Conservation (phyloP, 2,797 vertebrate genomes). For the Hydrophis major region DNA sequence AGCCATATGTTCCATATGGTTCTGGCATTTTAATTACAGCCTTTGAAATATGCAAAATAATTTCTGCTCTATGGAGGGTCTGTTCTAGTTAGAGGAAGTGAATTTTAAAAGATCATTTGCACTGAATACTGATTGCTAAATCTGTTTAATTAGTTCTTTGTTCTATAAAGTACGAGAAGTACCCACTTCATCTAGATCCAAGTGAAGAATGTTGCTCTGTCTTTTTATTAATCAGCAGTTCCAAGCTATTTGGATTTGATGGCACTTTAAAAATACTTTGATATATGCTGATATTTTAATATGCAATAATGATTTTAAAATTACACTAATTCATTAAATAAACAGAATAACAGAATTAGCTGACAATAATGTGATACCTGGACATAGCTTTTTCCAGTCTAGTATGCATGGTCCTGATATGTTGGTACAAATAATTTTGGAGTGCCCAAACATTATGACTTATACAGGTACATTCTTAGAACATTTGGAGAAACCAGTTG, state of each 20-base stretch:
- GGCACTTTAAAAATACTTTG: not conserved
- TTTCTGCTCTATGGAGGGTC: slow-evolving; percentile 18
- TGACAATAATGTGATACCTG: not conserved
- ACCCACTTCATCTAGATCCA: slow-evolving; percentile 13
- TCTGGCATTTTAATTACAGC: slow-evolving; percentile 17
- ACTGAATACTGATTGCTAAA: not conserved
- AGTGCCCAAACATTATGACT: not conserved
- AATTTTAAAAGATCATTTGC: not conserved
- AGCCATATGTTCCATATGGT: slow-evolving; percentile 25
- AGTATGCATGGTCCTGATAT: not conserved
- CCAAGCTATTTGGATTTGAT: not conserved
- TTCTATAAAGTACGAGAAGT: slow-evolving; percentile 6
- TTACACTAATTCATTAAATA: not conserved
- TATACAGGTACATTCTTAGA: not conserved
- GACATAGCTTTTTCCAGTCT: not conserved
- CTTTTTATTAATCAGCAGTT: not conserved
- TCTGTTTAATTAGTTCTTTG: not conserved
- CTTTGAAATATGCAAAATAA: slow-evolving; percentile 38
- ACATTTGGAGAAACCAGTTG: not conserved
- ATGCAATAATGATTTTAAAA: not conserved
- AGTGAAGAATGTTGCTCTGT: not conserved
- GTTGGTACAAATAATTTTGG: not conserved
- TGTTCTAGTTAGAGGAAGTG: slow-evolving; percentile 26
- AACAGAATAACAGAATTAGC: not conserved
- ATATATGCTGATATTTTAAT: not conserved